A percentile compares a stretch with the other conserved stretches of the same genome.
phyloP scores from a whole-genome alignment of 2,888 invertebrate genomes.

The Disparrhopalites patrizii region DNA sequence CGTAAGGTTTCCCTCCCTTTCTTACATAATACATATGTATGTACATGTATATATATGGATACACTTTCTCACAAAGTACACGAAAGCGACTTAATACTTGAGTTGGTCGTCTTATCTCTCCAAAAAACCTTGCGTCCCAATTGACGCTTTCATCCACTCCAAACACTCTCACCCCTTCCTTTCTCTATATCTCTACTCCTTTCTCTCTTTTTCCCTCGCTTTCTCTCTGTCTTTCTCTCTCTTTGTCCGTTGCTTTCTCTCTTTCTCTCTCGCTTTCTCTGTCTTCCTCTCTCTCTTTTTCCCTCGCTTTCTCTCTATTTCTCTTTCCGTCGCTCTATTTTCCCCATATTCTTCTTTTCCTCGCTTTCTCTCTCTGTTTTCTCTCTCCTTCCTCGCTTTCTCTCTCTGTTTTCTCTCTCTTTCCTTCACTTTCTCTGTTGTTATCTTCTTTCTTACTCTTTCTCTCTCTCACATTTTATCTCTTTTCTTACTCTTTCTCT shows the following conservation, averaged over 20 bases:
- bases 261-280: not conserved
- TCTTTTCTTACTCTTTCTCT: too few relatives aligned
- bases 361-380: too few relatives aligned
- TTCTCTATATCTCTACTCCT: not conserved
- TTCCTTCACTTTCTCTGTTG: too few relatives aligned
- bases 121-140: slow-evolving; percentile 14
- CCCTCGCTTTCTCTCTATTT: not conserved
- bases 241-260: not conserved
- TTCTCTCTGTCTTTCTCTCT: not conserved
- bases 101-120: slow-evolving; percentile 17
- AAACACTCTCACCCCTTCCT: slow-evolving; percentile 11
- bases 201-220: not conserved
- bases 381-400: too few relatives aligned
- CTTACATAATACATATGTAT: too few relatives aligned
- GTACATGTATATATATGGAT: too few relatives aligned
- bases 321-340: too few relatives aligned
- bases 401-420: too few relatives aligned
- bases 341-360: too few relatives aligned
- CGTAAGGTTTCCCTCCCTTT: not conserved
- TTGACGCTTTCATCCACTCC: slow-evolving; percentile 33
- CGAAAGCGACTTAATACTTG: not conserved
- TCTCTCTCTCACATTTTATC: too few relatives aligned
- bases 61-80: too few relatives aligned
- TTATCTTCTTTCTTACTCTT: too few relatives aligned
- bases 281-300: not conserved